Conservation (phyloP, 2,888 invertebrate genomes). For the Aphodius granarius region DNA sequence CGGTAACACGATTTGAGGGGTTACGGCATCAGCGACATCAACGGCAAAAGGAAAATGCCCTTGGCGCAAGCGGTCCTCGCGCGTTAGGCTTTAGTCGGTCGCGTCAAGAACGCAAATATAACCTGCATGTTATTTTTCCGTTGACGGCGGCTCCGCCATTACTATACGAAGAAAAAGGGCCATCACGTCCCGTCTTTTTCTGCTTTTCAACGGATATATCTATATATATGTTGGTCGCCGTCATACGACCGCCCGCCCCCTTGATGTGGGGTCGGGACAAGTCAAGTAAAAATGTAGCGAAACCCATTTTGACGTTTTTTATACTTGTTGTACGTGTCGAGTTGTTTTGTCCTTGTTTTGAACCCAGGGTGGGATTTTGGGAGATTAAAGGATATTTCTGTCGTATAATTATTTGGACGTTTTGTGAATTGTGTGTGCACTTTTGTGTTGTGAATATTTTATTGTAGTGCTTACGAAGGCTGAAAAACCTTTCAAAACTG, state of each 20-base stretch:
- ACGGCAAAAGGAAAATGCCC: neutral
- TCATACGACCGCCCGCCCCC: neutral
- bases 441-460: no score
- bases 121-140: neutral
- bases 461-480: no score
- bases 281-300: neutral
- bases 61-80: neutral
- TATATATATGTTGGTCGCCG: neutral
- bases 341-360: neutral
- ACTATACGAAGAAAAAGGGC: neutral
- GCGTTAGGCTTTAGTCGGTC: neutral
- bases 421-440: no score
- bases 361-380: neutral
- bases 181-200: neutral
- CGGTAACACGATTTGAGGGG: neutral
- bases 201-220: neutral
- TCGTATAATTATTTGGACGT: neutral
- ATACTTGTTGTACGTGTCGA: neutral
- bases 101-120: neutral
- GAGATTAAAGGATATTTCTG: neutral
- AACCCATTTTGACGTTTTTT: neutral
- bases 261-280: neutral
- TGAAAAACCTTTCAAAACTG: no score
- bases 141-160: neutral
- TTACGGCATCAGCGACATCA: neutral